Percentiles rank a stretch among this genome's conserved stretches.
These are phyloP conservation scores for Drosophila ficusphila DNA, from an alignment of 1,140 invertebrate genomes.

Conservation along the genomic window DNA sequence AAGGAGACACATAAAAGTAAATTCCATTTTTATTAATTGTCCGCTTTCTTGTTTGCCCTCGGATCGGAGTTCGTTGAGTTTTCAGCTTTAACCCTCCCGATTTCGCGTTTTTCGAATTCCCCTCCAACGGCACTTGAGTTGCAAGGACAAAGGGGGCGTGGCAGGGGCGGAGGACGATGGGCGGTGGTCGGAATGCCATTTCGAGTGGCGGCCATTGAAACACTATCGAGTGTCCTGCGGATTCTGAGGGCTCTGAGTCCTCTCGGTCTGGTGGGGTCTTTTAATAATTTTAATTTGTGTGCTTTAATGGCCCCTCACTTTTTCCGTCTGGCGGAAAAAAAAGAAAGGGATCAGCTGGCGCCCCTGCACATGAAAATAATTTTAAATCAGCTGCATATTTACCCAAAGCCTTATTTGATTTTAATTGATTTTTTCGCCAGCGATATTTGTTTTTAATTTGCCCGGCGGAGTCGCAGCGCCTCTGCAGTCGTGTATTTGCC, in stretches of 20 bases:
- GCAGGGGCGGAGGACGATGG: slow-evolving; percentile 20
- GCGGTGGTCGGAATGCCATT: slow-evolving; percentile 19
- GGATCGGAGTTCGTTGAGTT: slow-evolving; percentile 18
- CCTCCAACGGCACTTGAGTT: slow-evolving; percentile 47
- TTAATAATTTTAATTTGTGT: slow-evolving; percentile 76
- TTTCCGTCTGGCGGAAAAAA: too few relatives aligned
- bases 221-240: slow-evolving; percentile 46
- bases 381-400: slow-evolving; percentile 79
- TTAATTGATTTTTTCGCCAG: slow-evolving; percentile 74
- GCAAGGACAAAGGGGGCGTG: slow-evolving; percentile 29
- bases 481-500: slow-evolving; percentile 46
- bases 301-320: too few relatives aligned
- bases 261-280: slow-evolving; percentile 2
- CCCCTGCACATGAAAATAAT: slow-evolving; percentile 55
- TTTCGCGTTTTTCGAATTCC: background rate
- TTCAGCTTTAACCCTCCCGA: background rate
- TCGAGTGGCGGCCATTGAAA: slow-evolving; percentile 67
- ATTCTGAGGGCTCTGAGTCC: slow-evolving; percentile 9
- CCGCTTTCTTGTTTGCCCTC: slow-evolving; percentile 45
- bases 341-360: slow-evolving; percentile 34
- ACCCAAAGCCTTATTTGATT: slow-evolving; percentile 81
- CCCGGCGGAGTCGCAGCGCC: slow-evolving; percentile 50
- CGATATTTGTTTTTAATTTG: slow-evolving; percentile 78
- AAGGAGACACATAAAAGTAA: slow-evolving; percentile 62
- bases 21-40: slow-evolving; percentile 75